These are phyloP conservation scores for Scaptomyza cyrtandrae DNA, from an alignment of 2,888 invertebrate genomes.

Conservation along the genomic window DNA sequence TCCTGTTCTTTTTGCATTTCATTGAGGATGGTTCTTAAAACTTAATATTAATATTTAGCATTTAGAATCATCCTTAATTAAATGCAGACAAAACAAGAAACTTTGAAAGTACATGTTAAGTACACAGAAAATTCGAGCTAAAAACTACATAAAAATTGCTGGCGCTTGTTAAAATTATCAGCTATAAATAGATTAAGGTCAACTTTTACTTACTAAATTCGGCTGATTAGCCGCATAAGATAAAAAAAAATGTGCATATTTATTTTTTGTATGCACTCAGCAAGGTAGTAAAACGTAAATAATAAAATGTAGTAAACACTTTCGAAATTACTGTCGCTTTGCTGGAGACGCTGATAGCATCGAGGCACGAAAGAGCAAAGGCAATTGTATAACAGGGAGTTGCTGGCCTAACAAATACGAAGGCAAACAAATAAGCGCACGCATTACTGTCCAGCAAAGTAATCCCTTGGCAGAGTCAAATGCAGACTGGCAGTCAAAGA, in stretches of 20 bases:
- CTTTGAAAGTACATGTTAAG: too few species aligned
- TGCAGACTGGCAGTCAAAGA: slow-evolving; percentile 42
- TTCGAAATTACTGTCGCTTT: slow-evolving; percentile 45
- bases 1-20: too few species aligned
- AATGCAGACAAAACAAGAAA: too few species aligned
- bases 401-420: slow-evolving; percentile 38
- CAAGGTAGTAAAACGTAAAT: slow-evolving; percentile 62
- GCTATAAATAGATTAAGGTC: slow-evolving; percentile 6
- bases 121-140: too few species aligned
- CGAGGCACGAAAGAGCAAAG: slow-evolving; percentile 57
- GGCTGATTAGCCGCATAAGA: not conserved
- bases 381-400: slow-evolving; percentile 22
- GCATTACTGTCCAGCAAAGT: slow-evolving; percentile 77
- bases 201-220: not conserved
- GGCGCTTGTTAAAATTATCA: not conserved
- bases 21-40: too few species aligned
- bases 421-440: slow-evolving; percentile 73
- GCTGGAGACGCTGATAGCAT: slow-evolving; percentile 46
- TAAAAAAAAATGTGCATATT: slow-evolving; percentile 50
- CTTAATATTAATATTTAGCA: too few species aligned
- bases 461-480: slow-evolving; percentile 65
- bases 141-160: not conserved
- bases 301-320: slow-evolving; percentile 69
- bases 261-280: slow-evolving; percentile 27
- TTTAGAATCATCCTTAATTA: too few species aligned